Evolutionary conservation across 2,113 vertebrate genomes (phyloP).

Genomic region (Astatoreochromis straeleni): DNA sequence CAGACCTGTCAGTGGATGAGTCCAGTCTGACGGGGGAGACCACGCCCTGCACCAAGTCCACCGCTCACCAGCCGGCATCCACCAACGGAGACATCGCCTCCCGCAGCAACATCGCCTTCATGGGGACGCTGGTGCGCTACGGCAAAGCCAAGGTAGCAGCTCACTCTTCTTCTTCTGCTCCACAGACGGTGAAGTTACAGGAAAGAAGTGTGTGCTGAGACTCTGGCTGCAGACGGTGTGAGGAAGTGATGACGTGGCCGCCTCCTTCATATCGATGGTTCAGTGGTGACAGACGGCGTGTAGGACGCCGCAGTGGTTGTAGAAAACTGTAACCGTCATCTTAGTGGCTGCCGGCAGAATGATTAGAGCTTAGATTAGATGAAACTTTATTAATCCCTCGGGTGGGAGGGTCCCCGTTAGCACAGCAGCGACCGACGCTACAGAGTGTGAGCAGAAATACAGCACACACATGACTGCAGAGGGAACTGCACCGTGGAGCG

Average conservation of each 20-base stretch:
- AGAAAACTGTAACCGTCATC: background rate
- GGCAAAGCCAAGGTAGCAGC: conserved; percentile 90
- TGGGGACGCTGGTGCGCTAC: conserved; percentile 96
- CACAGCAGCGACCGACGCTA: background rate
- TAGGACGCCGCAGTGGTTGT: background rate
- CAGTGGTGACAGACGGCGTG: background rate
- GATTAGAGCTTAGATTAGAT: background rate
- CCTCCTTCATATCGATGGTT: background rate
- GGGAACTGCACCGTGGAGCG: accelerated
- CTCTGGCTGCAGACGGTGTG: background rate
- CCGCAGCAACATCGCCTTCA: conserved; percentile 95
- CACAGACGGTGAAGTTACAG: background rate
- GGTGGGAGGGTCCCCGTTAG: background rate
- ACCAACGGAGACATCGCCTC: conserved; percentile 87
- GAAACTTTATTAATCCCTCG: background rate
- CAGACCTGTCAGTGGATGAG: conserved; percentile 89
- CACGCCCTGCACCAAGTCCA: conserved; percentile 85
- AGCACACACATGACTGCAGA: background rate
- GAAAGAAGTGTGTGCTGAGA: accelerated
- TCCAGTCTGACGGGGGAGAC: conserved; percentile 96
- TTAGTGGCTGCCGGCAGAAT: background rate
- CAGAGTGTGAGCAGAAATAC: background rate
- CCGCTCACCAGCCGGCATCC: conserved; percentile 72
- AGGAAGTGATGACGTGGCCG: background rate
- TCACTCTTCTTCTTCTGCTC: background rate